Evolutionary conservation across 2,113 vertebrate genomes (phyloP).

Genomic region (Vombatus ursinus): DNA sequence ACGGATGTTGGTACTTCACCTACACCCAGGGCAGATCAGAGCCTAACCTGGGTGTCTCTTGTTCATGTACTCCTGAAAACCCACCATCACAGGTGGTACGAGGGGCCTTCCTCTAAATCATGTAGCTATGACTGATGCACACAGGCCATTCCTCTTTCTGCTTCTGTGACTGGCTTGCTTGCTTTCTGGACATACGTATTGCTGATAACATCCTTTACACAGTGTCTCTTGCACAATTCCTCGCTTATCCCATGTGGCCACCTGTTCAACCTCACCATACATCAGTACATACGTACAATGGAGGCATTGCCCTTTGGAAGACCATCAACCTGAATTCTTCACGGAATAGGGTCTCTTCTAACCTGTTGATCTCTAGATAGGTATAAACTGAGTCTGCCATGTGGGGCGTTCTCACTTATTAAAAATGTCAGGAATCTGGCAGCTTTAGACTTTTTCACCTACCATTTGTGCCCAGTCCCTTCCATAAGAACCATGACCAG

Average conservation of each 20-base stretch:
- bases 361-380: background rate
- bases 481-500: background rate
- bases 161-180: background rate
- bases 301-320: background rate
- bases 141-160: background rate
- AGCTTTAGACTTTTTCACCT: constrained; percentile 29
- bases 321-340: background rate
- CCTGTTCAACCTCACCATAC: background rate
- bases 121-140: no score
- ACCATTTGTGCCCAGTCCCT: constrained; percentile 22
- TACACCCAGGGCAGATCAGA: background rate
- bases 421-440: constrained; percentile 11
- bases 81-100: background rate
- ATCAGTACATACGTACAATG: no score
- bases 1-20: background rate
- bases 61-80: background rate
- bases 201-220: background rate
- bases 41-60: background rate
- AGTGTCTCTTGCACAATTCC: background rate
- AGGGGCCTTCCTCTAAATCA: background rate
- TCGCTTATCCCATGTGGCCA: background rate
- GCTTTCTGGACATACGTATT: background rate
- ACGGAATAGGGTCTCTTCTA: background rate
- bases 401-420: background rate
- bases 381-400: background rate